A percentile compares a stretch with the other conserved stretches of the same genome.
phyloP scores from a whole-genome alignment of 2,113 vertebrate species.

The Nestor notabilis region DNA sequence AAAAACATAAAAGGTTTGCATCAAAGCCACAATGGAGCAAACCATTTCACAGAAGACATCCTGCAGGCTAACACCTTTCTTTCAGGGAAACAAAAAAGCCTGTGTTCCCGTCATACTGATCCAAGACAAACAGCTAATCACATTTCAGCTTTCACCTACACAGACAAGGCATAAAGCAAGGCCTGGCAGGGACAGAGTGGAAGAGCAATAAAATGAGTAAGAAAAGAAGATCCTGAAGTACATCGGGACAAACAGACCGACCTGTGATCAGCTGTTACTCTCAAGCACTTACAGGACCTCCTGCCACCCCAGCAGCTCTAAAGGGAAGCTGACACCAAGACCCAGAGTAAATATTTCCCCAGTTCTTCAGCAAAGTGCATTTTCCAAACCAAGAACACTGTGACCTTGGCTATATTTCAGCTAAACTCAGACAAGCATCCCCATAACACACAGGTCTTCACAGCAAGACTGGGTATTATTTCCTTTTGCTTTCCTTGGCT shows the following conservation, averaged over 20 bases:
- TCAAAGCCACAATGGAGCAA: neutral
- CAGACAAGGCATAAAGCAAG: neutral
- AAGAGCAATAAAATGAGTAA: neutral
- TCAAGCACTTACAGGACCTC: neutral
- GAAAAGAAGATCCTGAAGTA: neutral
- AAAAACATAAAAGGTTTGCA: neutral
- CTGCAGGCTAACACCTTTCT: neutral
- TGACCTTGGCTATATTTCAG: neutral
- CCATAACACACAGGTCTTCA: neutral
- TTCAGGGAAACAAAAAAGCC: neutral
- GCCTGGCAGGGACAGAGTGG: neutral
- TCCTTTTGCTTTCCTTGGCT: neutral
- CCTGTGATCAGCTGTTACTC: neutral
- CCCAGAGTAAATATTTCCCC: neutral
- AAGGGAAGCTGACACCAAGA: neutral
- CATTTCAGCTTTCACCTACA: neutral
- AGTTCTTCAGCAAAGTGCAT: neutral
- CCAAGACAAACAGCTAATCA: neutral
- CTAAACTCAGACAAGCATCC: neutral
- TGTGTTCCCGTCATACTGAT: accelerated
- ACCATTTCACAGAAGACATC: neutral
- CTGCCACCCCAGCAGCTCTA: neutral
- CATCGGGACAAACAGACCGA: neutral
- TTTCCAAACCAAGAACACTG: neutral
- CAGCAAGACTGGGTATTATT: neutral